Percentiles rank a stretch among this genome's conserved stretches.
phyloP scores from a whole-genome alignment of 2,888 invertebrate species.

The Platycheirus albimanus region DNA sequence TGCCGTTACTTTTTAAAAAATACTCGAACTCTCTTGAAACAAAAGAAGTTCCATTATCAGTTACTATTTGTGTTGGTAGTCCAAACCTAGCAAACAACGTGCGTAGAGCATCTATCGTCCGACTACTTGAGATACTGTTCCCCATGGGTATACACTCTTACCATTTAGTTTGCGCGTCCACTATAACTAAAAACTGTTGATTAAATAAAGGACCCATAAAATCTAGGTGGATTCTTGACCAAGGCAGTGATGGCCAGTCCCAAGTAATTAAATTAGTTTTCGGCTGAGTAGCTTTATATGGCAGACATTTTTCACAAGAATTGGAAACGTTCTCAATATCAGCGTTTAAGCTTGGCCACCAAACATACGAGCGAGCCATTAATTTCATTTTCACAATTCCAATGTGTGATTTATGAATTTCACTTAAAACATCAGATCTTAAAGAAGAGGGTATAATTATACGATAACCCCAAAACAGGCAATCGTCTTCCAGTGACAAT shows the following conservation, averaged over 20 bases:
- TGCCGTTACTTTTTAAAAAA: constrained; percentile 1
- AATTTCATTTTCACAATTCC: neutral
- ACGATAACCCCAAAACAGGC: too few species aligned
- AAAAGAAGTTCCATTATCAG: too few species aligned
- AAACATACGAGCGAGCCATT: neutral
- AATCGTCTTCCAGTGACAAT: too few species aligned
- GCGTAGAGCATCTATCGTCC: too few species aligned
- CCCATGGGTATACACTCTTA: constrained; percentile 1
- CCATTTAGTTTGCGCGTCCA: constrained; percentile 4
- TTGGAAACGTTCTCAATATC: neutral
- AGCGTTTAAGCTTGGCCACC: neutral
- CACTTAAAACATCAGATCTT: too few species aligned
- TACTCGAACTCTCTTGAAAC: neutral
- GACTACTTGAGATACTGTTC: constrained; percentile 8
- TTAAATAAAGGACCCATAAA: constrained; percentile 1
- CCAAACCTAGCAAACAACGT: neutral
- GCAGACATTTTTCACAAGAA: neutral
- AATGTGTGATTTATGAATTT: too few species aligned
- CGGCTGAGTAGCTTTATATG: neutral
- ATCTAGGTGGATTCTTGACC: neutral
- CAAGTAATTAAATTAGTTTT: constrained; percentile 8
- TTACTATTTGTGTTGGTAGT: too few species aligned
- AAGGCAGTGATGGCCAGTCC: neutral
- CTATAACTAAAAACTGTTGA: constrained; percentile 4
- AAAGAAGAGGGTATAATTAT: too few species aligned